Evolutionary conservation across 2,888 invertebrate genomes (phyloP).

Genomic region (Heliconius ismenius): DNA sequence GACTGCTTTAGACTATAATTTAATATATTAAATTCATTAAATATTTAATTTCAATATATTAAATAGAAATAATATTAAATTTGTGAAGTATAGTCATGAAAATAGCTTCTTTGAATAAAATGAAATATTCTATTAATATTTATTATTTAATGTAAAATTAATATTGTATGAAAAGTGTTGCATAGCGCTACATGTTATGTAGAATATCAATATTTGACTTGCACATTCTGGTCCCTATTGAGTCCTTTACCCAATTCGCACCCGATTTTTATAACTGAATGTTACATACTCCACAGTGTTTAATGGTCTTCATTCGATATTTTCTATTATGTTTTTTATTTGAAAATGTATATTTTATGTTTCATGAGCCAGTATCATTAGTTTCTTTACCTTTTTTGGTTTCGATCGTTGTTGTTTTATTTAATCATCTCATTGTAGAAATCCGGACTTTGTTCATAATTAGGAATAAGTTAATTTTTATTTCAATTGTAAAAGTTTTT

Average conservation of each 20-base stretch:
- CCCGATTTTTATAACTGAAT: slow-evolving; percentile 33
- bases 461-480: slow-evolving; percentile 31
- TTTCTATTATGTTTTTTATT: slow-evolving; percentile 42
- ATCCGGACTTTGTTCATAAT: slow-evolving; percentile 32
- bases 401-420: slow-evolving; percentile 43
- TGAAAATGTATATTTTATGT: slow-evolving; percentile 42
- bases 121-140: neutral
- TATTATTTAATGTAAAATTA: neutral
- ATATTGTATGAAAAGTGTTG: neutral
- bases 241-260: slow-evolving; percentile 31
- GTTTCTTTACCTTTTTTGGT: slow-evolving; percentile 45
- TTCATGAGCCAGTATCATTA: slow-evolving; percentile 42
- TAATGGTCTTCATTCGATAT: slow-evolving; percentile 38
- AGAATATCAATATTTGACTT: neutral
- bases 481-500: slow-evolving; percentile 23
- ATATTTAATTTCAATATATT: neutral
- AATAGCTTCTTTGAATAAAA: neutral
- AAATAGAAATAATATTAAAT: neutral
- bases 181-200: slow-evolving; percentile 6
- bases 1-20: neutral
- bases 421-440: slow-evolving; percentile 45
- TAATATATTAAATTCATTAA: no score
- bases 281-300: slow-evolving; percentile 36
- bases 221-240: slow-evolving; percentile 3
- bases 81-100: neutral